Evolutionary conservation across 2,888 invertebrate species (phyloP), one percentile per base, ranked within the genome.

Genomic region (Nemotelus pantherinus): DNA sequence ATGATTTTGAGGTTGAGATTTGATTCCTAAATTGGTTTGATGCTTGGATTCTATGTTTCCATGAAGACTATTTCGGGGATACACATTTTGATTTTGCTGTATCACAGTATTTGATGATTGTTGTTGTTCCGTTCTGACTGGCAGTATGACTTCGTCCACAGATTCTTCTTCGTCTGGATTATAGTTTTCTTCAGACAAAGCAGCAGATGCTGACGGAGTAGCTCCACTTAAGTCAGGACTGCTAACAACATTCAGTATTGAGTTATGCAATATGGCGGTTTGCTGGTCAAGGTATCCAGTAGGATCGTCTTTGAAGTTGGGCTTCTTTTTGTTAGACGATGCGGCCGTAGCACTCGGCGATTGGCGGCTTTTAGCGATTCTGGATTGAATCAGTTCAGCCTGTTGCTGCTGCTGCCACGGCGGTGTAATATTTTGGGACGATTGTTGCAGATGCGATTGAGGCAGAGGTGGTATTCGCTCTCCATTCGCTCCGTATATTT

Each of bases 301-400:
- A 0, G 96, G 96, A 86, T 97, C 96, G 81, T 97, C 96, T 89
- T 96, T 92, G 85, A 96, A 96, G 50, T 95, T 95, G 1, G 95
- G 95, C 80, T 91, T 88, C 50, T 83, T 82, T 75, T 83, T 83
- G 44, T 80, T 79, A 3, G 57, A 39, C 10, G 74, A 60, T 5
- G 55, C 39, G 3, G 10, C 10, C 3, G 48, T 48, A 7, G 44
- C 25, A 57, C 44, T 58, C 7, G 71, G 71, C 10, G 68, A 67
- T 25, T 48, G 50, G 9, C 80, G 77, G 48, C 48, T 75, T 77
- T 79, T 80, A 2, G 67, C 39, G 41, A 77, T 63, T 2, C 78
- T 70, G 47, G 39, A 70, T 48, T 77, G 76, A 2, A 71, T 25
- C 63, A 80, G 65, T 3, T 78, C 78, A 3, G 78, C 57, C 44